These are phyloP conservation scores for Hippocampus zosterae DNA, from an alignment of 2,113 vertebrate species.

Conservation along the genomic window DNA sequence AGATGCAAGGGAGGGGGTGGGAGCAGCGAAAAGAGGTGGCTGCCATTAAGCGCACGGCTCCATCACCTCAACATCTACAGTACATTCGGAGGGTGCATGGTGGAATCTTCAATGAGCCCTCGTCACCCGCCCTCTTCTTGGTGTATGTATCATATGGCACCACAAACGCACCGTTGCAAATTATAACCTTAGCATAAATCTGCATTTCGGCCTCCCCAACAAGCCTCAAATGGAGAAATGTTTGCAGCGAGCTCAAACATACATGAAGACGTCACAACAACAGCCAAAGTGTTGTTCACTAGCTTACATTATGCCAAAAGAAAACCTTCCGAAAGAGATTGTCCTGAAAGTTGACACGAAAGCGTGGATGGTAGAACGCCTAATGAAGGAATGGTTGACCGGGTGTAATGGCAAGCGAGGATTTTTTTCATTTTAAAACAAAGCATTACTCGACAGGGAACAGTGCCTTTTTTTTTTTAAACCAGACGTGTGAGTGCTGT, in stretches of 20 bases:
- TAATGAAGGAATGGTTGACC: too few species aligned
- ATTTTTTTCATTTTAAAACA: too few species aligned
- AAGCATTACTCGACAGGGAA: too few species aligned
- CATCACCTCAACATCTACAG: constrained; percentile 58
- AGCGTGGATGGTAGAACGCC: too few species aligned
- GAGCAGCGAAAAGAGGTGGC: constrained; percentile 8
- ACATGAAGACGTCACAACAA: neutral
- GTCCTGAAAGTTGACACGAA: too few species aligned
- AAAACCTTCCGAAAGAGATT: too few species aligned
- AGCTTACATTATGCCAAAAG: too few species aligned
- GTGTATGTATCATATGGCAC: constrained; percentile 28
- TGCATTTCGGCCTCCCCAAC: neutral
- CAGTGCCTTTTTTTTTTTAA: too few species aligned
- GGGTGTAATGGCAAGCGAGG: too few species aligned
- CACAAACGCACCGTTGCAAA: neutral
- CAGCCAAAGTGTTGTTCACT: too few species aligned
- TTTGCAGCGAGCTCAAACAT: neutral
- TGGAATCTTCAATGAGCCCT: constrained; percentile 30
- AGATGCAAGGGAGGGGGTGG: constrained; percentile 19
- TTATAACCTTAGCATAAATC: neutral
- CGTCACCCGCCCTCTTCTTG: constrained; percentile 19
- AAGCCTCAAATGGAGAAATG: neutral
- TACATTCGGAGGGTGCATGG: constrained; percentile 33
- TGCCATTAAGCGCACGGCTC: constrained; percentile 42
- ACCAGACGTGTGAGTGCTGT: too few species aligned